A percentile compares a stretch with the other conserved stretches of the same genome.
Conservation (phyloP, 1,140 invertebrate genomes). For the Sitobion miscanthi region DNA sequence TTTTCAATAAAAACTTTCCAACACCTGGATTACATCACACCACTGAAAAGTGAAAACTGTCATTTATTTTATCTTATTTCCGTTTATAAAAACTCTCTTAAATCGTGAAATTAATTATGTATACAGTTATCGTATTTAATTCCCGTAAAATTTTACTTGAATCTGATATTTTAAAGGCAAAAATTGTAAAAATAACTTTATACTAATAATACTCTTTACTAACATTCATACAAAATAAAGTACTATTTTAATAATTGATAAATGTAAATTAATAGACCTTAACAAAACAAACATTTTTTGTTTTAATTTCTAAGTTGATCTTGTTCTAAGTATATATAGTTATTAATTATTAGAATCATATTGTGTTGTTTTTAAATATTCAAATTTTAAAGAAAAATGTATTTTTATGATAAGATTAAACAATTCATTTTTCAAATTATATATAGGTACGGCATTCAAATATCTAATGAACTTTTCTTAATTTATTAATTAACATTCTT, state of each 20-base stretch:
- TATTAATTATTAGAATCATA: neutral
- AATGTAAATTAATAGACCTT: neutral
- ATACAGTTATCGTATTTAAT: neutral
- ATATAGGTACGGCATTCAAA: neutral
- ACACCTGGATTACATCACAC: neutral
- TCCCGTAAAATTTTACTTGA: neutral
- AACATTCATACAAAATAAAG: neutral
- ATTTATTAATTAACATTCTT: constrained; percentile 16
- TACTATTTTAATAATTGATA: neutral
- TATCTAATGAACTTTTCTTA: neutral
- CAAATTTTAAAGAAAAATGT: neutral
- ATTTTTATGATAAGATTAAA: neutral
- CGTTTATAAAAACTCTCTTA: neutral
- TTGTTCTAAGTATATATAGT: neutral
- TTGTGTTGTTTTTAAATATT: neutral
- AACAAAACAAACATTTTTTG: neutral
- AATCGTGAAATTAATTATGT: neutral
- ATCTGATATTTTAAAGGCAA: neutral
- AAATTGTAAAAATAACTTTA: neutral
- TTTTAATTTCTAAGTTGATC: neutral
- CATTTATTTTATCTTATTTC: neutral
- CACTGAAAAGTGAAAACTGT: neutral
- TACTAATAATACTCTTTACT: neutral
- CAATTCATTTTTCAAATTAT: neutral
- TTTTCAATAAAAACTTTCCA: constrained; percentile 20